Evolutionary conservation across 2,888 invertebrate species (phyloP).

Genomic region (Trachelus stipa): DNA sequence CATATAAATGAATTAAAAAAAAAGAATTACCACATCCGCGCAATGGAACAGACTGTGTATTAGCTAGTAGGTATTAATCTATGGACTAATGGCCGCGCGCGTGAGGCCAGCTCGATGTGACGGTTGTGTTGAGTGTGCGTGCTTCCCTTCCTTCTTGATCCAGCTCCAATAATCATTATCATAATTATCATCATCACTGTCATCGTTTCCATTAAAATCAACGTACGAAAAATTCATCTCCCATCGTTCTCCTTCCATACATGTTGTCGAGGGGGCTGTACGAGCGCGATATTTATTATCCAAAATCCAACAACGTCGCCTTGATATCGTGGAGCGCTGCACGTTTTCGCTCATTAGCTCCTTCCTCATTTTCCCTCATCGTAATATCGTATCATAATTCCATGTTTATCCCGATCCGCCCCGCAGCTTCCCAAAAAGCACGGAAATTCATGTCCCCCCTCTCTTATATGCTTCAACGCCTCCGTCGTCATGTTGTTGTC

Average conservation of each 20-base stretch:
- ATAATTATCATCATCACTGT: background rate
- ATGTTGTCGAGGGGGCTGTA: background rate
- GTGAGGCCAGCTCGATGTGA: conserved; percentile 63
- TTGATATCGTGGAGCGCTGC: background rate
- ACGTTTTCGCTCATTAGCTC: background rate
- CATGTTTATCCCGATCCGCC: conserved; percentile 17
- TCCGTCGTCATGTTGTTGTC: conserved; percentile 67
- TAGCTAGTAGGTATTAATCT: conserved; percentile 59
- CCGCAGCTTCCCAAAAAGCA: conserved; percentile 10
- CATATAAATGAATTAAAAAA: conserved; percentile 19
- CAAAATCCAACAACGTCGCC: background rate
- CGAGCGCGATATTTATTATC: background rate
- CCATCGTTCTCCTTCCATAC: background rate
- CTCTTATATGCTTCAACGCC: conserved; percentile 62
- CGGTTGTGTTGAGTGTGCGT: conserved; percentile 65
- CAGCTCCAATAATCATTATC: conserved; percentile 1
- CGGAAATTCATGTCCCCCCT: conserved; percentile 14
- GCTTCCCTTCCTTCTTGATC: conserved; percentile 49
- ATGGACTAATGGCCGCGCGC: conserved; percentile 57
- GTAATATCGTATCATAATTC: conserved; percentile 21
- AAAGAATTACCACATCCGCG: conserved; percentile 20
- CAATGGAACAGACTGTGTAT: conserved; percentile 58
- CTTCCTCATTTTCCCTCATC: conserved; percentile 30
- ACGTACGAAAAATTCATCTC: background rate
- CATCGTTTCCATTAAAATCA: background rate